Evolutionary conservation across 1,140 invertebrate species (phyloP).

Genomic region (Trichonephila clavata): DNA sequence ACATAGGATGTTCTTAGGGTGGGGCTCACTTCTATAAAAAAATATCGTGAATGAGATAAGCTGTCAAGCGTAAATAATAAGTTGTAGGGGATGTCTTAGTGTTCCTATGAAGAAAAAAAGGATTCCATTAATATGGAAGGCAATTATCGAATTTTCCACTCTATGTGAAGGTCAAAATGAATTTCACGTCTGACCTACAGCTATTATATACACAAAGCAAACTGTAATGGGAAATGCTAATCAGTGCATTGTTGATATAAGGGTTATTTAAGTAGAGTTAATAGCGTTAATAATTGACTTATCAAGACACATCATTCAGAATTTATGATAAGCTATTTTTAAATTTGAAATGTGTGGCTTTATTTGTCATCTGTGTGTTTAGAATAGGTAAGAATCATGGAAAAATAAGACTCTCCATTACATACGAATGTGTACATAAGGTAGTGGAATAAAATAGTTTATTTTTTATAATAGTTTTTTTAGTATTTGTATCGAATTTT

Average conservation of each 20-base stretch:
- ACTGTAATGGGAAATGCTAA: background rate
- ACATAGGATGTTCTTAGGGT: background rate
- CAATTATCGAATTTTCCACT: background rate
- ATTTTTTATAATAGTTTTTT: no score
- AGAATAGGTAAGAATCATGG: no score
- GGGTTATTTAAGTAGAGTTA: background rate
- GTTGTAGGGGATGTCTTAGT: background rate
- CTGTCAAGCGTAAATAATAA: slow-evolving; percentile 15
- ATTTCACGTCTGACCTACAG: background rate
- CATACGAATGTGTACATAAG: no score
- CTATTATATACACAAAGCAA: background rate
- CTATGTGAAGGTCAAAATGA: background rate
- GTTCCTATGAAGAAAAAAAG: background rate
- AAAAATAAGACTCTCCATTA: no score
- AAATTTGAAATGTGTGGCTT: background rate
- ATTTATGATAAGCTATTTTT: background rate
- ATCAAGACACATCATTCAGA: background rate
- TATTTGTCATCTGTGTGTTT: background rate
- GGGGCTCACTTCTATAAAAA: background rate
- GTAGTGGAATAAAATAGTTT: no score
- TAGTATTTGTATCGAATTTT: no score
- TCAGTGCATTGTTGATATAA: background rate
- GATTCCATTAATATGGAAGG: background rate
- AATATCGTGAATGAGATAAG: background rate
- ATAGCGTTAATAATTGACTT: background rate